Base-by-base conservation (phyloP, 2,888 invertebrate genomes). In the Phortica magna region DNA sequence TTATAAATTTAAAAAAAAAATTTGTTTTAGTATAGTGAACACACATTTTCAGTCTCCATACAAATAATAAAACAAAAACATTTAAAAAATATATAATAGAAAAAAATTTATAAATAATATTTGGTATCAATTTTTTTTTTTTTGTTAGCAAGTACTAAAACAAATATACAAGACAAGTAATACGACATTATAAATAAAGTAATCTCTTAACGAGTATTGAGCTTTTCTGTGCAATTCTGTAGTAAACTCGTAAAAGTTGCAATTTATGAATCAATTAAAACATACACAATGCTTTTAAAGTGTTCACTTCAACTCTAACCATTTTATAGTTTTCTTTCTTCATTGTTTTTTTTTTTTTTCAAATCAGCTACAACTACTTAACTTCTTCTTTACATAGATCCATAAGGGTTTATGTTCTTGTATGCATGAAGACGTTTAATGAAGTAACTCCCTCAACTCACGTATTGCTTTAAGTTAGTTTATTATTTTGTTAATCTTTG, bases 401-500 rank as follows among this genome's bases (percentile, higher is more conserved):
- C 59, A 59, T 12, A 12, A 12, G 7, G n/a, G n/a, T n/a, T 59
- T 59, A 59, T 7, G 3, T 14, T 19, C 7, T 48, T 6, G 48
- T 48, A 14, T 48, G 10, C 14, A 48, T 48, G 14, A 48, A 48
- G 48, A 48, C 10, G 48, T 7, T 14, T 7, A 17, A 12, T 19
- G 7, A 59, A 17, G 59, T 2, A 17, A 59, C 7, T 7, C 57
- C 12, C 17, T 59, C 19, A 59, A 17, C 19, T n/a, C 17, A 7
- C n/a, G n/a, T 64, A 31, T 64, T 64, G 17, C 39, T 64, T 64
- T 64, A 10, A 64, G 9, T 64, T 64, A 31, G 74, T 59, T 31
- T 74, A 75, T 81, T 77, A 79, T 76, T 78, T 81, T 78, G 76
- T 82, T 78, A 79, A 74, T 77, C 41, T 53, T 72, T 74, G 61